These are phyloP conservation scores for Dugesia japonica DNA, from an alignment of 2,888 invertebrate species.

Conservation along the genomic window DNA sequence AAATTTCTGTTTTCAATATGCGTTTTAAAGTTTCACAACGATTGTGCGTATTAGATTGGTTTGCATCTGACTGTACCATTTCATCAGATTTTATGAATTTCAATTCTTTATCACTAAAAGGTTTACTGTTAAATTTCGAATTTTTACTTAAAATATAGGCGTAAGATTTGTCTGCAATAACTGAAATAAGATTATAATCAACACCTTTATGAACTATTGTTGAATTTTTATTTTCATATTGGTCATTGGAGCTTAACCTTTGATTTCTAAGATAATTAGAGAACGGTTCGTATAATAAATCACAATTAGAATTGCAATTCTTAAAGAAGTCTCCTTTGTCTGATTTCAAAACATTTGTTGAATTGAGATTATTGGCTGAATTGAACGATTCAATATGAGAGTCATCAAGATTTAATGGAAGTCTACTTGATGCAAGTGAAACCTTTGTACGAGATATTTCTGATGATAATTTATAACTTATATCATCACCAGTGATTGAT, in stretches of 20 bases:
- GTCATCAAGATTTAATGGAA: background rate
- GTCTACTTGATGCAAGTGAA: background rate
- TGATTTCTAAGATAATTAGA: constrained; percentile 14
- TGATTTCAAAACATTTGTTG: background rate
- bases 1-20: background rate
- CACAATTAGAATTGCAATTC: background rate
- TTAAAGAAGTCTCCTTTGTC: background rate
- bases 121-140: background rate
- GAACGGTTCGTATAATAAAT: background rate
- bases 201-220: background rate
- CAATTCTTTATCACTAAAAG: background rate
- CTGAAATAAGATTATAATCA: background rate
- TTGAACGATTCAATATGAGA: background rate
- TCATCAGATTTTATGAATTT: background rate
- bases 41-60: background rate
- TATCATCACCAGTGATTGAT: too few species aligned
- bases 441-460: background rate
- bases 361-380: background rate
- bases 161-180: background rate
- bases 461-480: too few species aligned
- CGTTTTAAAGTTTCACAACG: background rate
- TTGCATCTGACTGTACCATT: background rate
- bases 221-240: background rate
- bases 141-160: background rate
- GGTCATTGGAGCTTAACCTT: background rate